Percentiles rank a stretch among this genome's conserved stretches.
Evolutionary conservation across 2,113 vertebrate genomes (phyloP).

Genomic region (Neogobius melanostomus): DNA sequence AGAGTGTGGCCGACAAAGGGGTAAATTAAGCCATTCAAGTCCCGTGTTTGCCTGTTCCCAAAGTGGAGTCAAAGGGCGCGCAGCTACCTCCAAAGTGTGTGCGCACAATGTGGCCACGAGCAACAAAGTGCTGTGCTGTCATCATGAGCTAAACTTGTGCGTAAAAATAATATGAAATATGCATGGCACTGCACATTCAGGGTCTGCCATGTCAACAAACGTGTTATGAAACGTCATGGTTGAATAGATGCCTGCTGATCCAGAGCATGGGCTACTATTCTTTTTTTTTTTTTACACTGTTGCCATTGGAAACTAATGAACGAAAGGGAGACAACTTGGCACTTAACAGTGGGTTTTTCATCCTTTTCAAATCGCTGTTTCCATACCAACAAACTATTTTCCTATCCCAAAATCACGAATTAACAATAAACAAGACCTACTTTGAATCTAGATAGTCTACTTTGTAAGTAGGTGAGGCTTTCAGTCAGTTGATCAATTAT

Average conservation of each 20-base stretch:
- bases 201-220: neutral
- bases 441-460: too few relatives aligned
- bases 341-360: neutral
- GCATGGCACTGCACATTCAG: conserved; percentile 1
- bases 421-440: too few relatives aligned
- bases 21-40: conserved; percentile 41
- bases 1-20: conserved; percentile 38
- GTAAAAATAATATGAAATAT: conserved; percentile 27
- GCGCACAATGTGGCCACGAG: neutral
- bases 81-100: neutral
- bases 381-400: neutral
- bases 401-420: too few relatives aligned
- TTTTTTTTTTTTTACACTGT: neutral
- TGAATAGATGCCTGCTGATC: too few relatives aligned
- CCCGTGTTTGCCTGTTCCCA: conserved; percentile 32
- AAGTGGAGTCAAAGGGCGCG: conserved; percentile 4
- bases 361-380: neutral
- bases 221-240: neutral
- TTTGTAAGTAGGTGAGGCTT: neutral
- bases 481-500: too few relatives aligned
- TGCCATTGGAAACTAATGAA: neutral
- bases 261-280: too few relatives aligned
- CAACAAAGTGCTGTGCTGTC: conserved; percentile 16
- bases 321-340: neutral
- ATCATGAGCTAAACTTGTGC: neutral